Conservation (phyloP, 2,113 vertebrate species). For the Nymphicus hollandicus region DNA sequence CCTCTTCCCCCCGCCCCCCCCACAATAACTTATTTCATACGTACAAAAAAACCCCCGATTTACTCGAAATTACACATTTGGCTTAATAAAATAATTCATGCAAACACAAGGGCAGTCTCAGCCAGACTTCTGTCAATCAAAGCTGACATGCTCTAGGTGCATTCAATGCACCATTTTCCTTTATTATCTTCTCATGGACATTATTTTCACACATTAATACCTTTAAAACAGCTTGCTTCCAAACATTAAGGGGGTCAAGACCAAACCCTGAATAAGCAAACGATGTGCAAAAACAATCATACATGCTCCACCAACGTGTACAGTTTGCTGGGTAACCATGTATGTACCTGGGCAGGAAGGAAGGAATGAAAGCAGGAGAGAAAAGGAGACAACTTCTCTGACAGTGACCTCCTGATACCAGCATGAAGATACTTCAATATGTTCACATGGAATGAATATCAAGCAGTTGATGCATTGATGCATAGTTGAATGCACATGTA, state of each 20-base stretch:
- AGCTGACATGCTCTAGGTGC: not conserved
- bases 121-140: not conserved
- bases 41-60: not conserved
- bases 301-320: rapidly evolving
- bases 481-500: not conserved
- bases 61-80: not conserved
- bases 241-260: not conserved
- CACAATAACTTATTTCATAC: not conserved
- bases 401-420: not conserved
- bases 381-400: not conserved
- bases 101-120: not conserved
- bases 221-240: not conserved
- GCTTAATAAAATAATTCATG: not conserved
- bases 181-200: not conserved
- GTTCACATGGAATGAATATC: rapidly evolving
- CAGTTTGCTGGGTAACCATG: not conserved
- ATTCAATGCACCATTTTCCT: not conserved
- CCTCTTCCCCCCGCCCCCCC: not conserved
- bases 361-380: not conserved
- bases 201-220: not conserved
- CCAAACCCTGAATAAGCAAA: not conserved
- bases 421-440: not conserved
- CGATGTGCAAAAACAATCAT: not conserved
- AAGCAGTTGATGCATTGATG: not conserved
- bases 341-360: not conserved